Conservation (phyloP, 2,888 invertebrate genomes). For the Podotricha telesiphe region DNA sequence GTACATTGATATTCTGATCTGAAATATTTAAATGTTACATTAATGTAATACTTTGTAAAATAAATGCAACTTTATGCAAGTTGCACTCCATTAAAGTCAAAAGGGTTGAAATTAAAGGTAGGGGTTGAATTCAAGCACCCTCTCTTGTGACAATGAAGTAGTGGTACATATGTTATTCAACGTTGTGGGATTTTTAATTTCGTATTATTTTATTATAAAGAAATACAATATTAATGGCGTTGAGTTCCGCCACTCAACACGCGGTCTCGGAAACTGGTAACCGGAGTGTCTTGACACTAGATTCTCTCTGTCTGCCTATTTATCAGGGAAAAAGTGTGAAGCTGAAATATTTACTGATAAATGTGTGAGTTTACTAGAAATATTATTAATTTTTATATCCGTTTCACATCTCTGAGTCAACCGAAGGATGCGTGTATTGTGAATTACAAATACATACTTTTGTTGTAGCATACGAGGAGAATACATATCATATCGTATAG, state of each 20-base stretch:
- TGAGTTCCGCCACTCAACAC: too few species aligned
- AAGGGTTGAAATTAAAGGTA: slow-evolving; percentile 9
- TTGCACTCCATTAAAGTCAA: slow-evolving; percentile 18
- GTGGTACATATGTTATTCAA: slow-evolving; percentile 4
- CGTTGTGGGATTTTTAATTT: too few species aligned
- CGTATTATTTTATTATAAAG: too few species aligned
- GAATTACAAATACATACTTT: slow-evolving; percentile 62
- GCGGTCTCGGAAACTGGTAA: too few species aligned
- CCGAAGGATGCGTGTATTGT: slow-evolving; percentile 58
- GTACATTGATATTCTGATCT: neutral
- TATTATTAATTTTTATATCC: slow-evolving; percentile 40
- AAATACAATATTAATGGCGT: too few species aligned
- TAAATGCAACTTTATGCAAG: neutral
- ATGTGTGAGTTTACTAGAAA: slow-evolving; percentile 23
- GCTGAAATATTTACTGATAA: neutral
- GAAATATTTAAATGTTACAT: neutral
- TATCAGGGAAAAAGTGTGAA: too few species aligned
- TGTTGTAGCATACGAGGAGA: slow-evolving; percentile 49
- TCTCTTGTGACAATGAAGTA: slow-evolving; percentile 15
- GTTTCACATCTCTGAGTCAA: slow-evolving; percentile 44
- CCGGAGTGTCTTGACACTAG: too few species aligned
- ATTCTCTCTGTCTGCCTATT: too few species aligned
- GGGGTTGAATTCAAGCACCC: slow-evolving; percentile 9
- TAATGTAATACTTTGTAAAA: neutral
- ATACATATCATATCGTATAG: slow-evolving; percentile 49